Percentiles rank a stretch among this genome's conserved stretches.
These are phyloP conservation scores for Oryzias woworae DNA, from an alignment of 2,113 vertebrate species.

Conservation along the genomic window DNA sequence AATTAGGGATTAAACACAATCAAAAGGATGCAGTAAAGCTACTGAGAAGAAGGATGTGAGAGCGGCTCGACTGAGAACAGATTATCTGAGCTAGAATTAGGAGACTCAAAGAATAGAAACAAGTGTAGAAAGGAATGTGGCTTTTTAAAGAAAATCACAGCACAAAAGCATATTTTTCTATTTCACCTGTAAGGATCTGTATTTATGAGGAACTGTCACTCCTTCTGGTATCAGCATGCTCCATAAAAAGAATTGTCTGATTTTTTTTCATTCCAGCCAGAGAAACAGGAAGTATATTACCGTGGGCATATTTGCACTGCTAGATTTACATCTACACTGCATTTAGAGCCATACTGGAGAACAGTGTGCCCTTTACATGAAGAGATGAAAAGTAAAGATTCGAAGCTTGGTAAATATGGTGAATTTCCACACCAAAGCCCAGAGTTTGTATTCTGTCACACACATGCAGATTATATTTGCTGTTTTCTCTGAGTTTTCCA, in stretches of 20 bases:
- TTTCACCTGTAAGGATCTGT: not conserved
- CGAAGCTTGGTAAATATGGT: not conserved
- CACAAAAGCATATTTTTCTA: slow-evolving; percentile 14
- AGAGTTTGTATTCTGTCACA: slow-evolving; percentile 1
- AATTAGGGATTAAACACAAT: slow-evolving; percentile 65
- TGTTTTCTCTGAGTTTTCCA: not conserved
- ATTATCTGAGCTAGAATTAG: slow-evolving; percentile 54
- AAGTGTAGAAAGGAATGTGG: slow-evolving; percentile 23
- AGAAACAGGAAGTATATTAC: not conserved
- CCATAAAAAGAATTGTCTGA: too few relatives aligned
- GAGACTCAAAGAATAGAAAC: slow-evolving; percentile 28
- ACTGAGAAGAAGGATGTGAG: slow-evolving; percentile 51
- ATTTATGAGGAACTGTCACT: not conserved
- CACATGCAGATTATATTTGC: not conserved
- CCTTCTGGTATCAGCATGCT: too few relatives aligned
- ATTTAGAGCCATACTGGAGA: slow-evolving; percentile 3
- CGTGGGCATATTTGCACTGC: not conserved
- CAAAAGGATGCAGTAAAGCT: slow-evolving; percentile 50
- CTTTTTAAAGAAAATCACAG: slow-evolving; percentile 37
- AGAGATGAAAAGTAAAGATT: not conserved
- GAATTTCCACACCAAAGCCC: not conserved
- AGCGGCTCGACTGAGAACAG: slow-evolving; percentile 51
- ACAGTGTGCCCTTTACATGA: not conserved
- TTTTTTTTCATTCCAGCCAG: too few relatives aligned
- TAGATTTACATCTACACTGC: slow-evolving; percentile 1